A percentile compares a stretch with the other conserved stretches of the same genome.
phyloP scores from a whole-genome alignment of 2,797 vertebrate species.

The Alcedo atthis region DNA sequence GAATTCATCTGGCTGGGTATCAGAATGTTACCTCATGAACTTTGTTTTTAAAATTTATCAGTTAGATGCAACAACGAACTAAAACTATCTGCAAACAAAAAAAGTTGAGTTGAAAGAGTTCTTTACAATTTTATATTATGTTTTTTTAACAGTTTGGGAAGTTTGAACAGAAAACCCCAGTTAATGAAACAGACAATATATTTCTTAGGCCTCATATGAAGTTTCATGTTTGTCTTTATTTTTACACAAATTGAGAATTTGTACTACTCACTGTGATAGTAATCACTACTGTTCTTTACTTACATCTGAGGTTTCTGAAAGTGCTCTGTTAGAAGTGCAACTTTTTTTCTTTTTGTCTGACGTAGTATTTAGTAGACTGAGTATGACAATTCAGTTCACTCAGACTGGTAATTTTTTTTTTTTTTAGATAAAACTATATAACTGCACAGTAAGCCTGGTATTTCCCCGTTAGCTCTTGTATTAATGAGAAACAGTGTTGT shows the following conservation, averaged over 20 bases:
- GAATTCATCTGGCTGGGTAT: not conserved
- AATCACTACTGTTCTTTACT: not conserved
- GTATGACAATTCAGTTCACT: not conserved
- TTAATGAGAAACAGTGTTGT: slow-evolving; percentile 53
- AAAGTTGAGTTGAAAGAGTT: not conserved
- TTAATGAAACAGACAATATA: not conserved
- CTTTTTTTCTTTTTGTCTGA: not conserved
- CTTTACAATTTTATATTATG: not conserved
- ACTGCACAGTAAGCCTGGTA: not conserved
- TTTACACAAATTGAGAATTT: not conserved
- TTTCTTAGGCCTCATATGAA: not conserved
- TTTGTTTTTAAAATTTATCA: not conserved
- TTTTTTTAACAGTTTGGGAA: not conserved
- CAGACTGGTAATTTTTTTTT: not conserved
- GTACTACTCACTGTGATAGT: not conserved
- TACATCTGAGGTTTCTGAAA: not conserved
- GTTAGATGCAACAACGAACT: not conserved
- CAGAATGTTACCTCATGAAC: not conserved
- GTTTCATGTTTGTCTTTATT: not conserved
- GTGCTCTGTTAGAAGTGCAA: not conserved
- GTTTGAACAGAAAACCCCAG: not conserved
- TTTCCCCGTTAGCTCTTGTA: slow-evolving; percentile 19
- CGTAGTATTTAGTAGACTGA: not conserved
- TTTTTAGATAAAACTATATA: not conserved
- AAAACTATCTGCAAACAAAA: not conserved